Conservation (phyloP, 2,888 invertebrate genomes). For the Tromatobia lineatoria region DNA sequence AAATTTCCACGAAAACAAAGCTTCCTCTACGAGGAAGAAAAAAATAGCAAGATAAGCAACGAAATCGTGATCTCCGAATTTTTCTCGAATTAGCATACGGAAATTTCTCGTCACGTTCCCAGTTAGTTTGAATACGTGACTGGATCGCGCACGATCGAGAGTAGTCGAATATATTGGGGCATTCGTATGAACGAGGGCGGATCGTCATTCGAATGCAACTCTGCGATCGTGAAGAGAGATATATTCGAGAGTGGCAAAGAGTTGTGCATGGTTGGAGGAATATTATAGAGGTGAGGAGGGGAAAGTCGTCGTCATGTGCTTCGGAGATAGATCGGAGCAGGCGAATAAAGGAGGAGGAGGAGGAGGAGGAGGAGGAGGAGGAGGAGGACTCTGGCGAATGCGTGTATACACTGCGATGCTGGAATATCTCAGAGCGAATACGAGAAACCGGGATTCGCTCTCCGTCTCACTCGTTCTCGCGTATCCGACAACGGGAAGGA, state of each 20-base stretch:
- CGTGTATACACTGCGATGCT: slow-evolving; percentile 14
- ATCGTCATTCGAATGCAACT: slow-evolving; percentile 52
- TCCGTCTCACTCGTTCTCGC: slow-evolving; percentile 22
- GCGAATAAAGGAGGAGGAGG: slow-evolving; percentile 26
- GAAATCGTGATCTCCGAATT: not conserved
- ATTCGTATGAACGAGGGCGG: slow-evolving; percentile 23
- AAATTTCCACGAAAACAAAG: no score
- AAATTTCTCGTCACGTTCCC: slow-evolving; percentile 34
- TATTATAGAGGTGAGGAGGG: slow-evolving; percentile 4
- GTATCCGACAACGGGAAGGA: slow-evolving; percentile 18
- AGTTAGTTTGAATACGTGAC: slow-evolving; percentile 19
- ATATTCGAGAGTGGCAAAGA: not conserved
- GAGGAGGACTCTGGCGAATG: slow-evolving; percentile 4
- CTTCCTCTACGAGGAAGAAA: not conserved
- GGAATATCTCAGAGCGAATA: slow-evolving; percentile 31
- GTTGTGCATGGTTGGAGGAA: not conserved
- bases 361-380: not conserved
- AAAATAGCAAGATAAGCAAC: not conserved
- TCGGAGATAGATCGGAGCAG: slow-evolving; percentile 5
- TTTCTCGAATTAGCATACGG: slow-evolving; percentile 23
- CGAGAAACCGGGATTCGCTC: slow-evolving; percentile 43
- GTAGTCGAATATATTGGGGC: not conserved
- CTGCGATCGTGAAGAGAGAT: slow-evolving; percentile 12
- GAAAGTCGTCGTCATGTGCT: not conserved
- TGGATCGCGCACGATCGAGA: slow-evolving; percentile 1